Evolutionary conservation across 2,113 vertebrate species (phyloP).

Genomic region (Piaya cayana): DNA sequence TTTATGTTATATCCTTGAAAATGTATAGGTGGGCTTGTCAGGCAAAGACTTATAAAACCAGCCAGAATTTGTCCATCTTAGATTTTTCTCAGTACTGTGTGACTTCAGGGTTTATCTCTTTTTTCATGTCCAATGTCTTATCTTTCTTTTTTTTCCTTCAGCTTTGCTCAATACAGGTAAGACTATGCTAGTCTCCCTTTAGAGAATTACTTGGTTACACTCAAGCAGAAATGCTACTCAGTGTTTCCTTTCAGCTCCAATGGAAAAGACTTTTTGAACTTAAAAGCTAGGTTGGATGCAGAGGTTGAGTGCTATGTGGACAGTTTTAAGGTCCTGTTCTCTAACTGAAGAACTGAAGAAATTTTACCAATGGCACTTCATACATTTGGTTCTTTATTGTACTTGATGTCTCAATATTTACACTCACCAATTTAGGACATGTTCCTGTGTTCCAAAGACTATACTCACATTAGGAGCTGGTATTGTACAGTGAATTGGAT

Average conservation of each 20-base stretch:
- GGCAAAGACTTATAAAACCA: conserved; percentile 1
- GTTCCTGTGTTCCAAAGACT: fast-evolving
- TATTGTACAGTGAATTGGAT: no score
- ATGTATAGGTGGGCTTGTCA: conserved; percentile 4
- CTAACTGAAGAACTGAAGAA: neutral
- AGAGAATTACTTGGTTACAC: neutral
- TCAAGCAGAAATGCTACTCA: neutral
- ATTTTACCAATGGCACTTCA: neutral
- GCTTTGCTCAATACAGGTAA: neutral
- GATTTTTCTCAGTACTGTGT: neutral
- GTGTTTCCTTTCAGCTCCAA: neutral
- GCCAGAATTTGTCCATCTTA: conserved; percentile 13
- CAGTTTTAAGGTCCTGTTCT: neutral
- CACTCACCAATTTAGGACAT: neutral
- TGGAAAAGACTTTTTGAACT: neutral
- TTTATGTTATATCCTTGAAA: neutral
- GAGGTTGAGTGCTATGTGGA: neutral
- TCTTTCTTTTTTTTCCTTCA: neutral
- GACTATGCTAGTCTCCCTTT: neutral
- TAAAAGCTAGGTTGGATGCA: neutral
- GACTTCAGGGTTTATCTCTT: neutral
- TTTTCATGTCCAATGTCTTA: neutral
- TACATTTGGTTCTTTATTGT: neutral
- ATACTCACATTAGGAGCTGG: neutral
- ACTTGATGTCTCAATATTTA: neutral